phyloP scores from a whole-genome alignment of 2,113 vertebrate genomes.

The Hemiscyllium ocellatum region DNA sequence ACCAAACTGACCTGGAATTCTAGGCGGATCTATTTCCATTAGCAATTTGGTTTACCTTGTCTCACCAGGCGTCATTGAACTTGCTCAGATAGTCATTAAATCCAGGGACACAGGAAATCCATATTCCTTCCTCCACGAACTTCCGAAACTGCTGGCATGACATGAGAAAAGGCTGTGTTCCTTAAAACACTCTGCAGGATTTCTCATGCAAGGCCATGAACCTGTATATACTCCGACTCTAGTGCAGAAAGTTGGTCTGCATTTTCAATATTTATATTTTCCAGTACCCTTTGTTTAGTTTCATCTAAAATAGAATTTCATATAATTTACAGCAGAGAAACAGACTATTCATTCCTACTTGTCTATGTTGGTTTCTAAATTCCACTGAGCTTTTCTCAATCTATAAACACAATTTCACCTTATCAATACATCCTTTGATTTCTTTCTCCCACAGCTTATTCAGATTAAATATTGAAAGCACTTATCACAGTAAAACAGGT shows the following conservation, averaged over 20 bases:
- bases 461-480: not conserved
- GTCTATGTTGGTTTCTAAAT: not conserved
- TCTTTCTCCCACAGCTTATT: not conserved
- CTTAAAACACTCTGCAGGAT: not conserved
- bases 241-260: not conserved
- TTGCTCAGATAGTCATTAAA: not conserved
- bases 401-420: not conserved
- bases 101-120: not conserved
- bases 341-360: no score
- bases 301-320: no score
- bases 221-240: not conserved
- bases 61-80: not conserved
- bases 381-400: not conserved
- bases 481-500: not conserved
- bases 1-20: not conserved
- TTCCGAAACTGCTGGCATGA: not conserved
- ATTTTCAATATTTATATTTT: not conserved
- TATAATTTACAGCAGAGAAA: no score
- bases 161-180: not conserved
- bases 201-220: not conserved
- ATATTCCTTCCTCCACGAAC: not conserved
- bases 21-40: not conserved
- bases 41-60: not conserved
- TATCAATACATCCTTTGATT: not conserved
- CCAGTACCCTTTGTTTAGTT: not conserved